Conservation (phyloP, 1,140 invertebrate species). For the Teleopsis dalmanni region DNA sequence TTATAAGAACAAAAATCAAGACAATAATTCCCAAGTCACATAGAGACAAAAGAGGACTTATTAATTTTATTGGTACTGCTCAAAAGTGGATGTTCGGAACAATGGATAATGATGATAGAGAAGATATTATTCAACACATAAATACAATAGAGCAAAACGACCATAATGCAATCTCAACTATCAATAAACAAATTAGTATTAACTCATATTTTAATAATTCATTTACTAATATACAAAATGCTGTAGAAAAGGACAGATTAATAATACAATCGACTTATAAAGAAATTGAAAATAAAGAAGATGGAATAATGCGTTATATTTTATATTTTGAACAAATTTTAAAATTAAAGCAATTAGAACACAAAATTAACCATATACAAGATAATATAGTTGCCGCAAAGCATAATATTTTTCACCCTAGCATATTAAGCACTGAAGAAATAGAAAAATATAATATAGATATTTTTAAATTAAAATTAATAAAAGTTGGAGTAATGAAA, state of each 20-base stretch:
- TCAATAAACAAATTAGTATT: constrained; percentile 4
- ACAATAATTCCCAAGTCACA: constrained; percentile 1
- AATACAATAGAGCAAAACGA: not conserved
- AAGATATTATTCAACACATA: not conserved
- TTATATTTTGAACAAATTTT: too few relatives aligned
- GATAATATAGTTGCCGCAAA: not conserved
- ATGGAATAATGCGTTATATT: too few relatives aligned
- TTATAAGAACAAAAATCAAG: not conserved
- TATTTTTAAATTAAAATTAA: not conserved
- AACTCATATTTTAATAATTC: constrained; percentile 1
- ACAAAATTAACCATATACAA: too few relatives aligned
- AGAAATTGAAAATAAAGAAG: too few relatives aligned
- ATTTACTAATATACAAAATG: too few relatives aligned
- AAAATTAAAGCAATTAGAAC: too few relatives aligned
- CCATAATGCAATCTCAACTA: too few relatives aligned
- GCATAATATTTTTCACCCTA: not conserved
- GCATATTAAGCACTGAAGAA: not conserved
- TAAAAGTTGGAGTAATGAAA: not conserved
- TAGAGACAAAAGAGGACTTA: constrained; percentile 2
- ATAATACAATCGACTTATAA: too few relatives aligned
- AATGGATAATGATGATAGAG: constrained; percentile 6
- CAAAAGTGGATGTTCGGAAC: constrained; percentile 5
- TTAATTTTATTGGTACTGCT: not conserved
- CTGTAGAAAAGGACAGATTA: too few relatives aligned
- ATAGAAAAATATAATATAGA: not conserved